Evolutionary conservation across 92 coral and sea anemone genomes (phyloP).

Genomic region (Palythoa caribaeorum): DNA sequence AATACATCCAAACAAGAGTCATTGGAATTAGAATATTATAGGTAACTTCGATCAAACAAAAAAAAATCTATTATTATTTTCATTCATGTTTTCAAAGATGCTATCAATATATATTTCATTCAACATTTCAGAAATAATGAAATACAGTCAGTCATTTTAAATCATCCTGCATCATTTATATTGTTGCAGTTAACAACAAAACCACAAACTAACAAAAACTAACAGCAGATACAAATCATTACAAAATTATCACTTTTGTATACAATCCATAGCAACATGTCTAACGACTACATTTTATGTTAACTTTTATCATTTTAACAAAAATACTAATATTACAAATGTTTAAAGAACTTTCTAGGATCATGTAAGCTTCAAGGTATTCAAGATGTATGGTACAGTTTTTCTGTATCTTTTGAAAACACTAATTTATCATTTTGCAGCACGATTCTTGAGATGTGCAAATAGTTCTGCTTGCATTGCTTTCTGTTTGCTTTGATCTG

Average conservation of each 20-base stretch:
- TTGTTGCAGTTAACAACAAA: not conserved
- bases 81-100: not conserved
- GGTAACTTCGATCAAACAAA: not conserved
- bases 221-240: conserved; percentile 1
- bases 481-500: conserved; percentile 83
- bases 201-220: not conserved
- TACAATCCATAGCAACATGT: conserved; percentile 37
- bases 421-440: conserved; percentile 15
- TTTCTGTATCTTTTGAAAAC: not conserved
- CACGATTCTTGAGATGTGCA: conserved; percentile 85
- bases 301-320: conserved; percentile 35
- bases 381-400: conserved; percentile 29
- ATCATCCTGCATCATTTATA: conserved; percentile 14
- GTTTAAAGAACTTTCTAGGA: conserved; percentile 12
- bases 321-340: conserved; percentile 43
- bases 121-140: not conserved
- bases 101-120: not conserved
- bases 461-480: conserved; percentile 94
- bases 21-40: not conserved
- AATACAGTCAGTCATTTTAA: no score
- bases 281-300: conserved; percentile 13
- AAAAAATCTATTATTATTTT: not conserved
- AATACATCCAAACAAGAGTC: not conserved
- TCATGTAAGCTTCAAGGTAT: conserved; percentile 19
- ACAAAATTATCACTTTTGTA: conserved; percentile 23